These are phyloP conservation scores for Pithys albifrons DNA, from an alignment of 2,113 vertebrate species.

Conservation along the genomic window DNA sequence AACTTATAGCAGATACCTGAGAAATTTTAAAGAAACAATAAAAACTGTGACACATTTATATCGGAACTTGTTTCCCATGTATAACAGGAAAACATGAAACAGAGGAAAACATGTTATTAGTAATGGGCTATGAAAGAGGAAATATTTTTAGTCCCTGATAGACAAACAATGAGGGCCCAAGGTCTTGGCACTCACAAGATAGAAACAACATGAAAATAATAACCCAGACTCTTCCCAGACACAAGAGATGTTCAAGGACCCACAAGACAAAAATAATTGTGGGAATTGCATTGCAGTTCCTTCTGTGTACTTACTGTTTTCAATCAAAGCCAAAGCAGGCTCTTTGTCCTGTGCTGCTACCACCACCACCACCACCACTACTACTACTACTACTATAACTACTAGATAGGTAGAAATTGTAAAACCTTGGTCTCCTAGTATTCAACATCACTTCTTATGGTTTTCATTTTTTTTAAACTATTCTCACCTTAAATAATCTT, in stretches of 20 bases:
- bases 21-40: not conserved
- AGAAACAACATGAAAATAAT: not conserved
- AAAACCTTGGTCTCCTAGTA: not conserved
- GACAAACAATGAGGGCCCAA: not conserved
- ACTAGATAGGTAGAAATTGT: not conserved
- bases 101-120: not conserved
- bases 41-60: not conserved
- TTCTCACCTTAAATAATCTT: not conserved
- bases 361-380: fast-evolving
- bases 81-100: not conserved
- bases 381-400: no score
- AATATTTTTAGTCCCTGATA: not conserved
- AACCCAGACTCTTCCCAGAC: fast-evolving
- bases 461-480: not conserved
- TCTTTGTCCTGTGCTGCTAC: not conserved
- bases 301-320: not conserved
- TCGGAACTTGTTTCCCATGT: not conserved
- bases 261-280: not conserved
- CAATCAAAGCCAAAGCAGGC: not conserved
- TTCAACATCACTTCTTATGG: fast-evolving
- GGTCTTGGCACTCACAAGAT: not conserved
- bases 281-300: not conserved
- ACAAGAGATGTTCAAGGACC: not conserved
- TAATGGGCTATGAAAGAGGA: not conserved
- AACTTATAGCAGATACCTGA: fast-evolving